Percentiles rank a stretch among this genome's conserved stretches.
Conservation (phyloP, 2,888 invertebrate genomes). For the Xestia c-nigrum region DNA sequence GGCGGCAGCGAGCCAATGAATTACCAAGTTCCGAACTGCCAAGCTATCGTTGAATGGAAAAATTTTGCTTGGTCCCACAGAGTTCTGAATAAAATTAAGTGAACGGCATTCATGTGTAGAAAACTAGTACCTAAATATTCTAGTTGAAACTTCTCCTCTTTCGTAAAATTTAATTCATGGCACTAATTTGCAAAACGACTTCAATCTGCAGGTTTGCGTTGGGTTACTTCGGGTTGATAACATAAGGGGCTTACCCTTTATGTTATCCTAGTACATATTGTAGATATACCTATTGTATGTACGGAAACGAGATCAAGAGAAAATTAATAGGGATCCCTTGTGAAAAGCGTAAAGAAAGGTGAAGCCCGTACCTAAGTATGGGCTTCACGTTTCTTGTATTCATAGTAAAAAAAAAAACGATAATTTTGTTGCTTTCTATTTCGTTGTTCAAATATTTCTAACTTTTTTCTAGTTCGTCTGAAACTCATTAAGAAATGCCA, state of each 20-base stretch:
- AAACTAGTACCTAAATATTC: neutral
- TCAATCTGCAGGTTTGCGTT: too few relatives aligned
- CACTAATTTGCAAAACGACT: neutral
- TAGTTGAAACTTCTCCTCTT: neutral
- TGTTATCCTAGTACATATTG: constrained; percentile 6
- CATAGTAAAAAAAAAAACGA: neutral
- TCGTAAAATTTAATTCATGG: neutral
- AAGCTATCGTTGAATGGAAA: constrained; percentile 19
- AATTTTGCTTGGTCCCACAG: constrained; percentile 1
- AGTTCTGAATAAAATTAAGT: constrained; percentile 10
- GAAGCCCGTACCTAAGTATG: neutral
- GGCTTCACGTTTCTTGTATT: neutral
- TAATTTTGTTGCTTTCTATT: neutral
- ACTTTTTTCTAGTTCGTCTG: neutral
- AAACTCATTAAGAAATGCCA: too few relatives aligned
- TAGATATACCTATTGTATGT: neutral
- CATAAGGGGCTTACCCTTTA: neutral
- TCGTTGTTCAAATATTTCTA: neutral
- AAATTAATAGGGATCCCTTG: neutral
- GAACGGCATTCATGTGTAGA: constrained; percentile 13
- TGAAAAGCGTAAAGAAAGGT: neutral
- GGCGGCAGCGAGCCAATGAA: constrained; percentile 31
- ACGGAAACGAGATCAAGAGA: neutral
- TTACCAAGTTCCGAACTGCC: constrained; percentile 45
- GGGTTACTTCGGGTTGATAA: neutral